A percentile compares a stretch with the other conserved stretches of the same genome.
phyloP scores from a whole-genome alignment of 2,888 invertebrate genomes.

The Thymelicus acteon region DNA sequence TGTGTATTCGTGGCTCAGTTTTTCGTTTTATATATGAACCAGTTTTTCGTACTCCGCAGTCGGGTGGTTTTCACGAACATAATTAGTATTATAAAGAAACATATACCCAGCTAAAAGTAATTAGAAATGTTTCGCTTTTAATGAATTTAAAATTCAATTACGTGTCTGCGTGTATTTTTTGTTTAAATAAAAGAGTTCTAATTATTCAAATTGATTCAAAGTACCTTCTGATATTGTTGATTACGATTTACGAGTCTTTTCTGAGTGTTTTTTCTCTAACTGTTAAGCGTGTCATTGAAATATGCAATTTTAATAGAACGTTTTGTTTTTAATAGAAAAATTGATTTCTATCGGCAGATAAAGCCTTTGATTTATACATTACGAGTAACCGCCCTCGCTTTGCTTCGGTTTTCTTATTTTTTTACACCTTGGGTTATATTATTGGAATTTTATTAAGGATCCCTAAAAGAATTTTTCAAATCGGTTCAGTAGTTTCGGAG shows the following conservation, averaged over 20 bases:
- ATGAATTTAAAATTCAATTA: constrained; percentile 37
- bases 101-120: constrained; percentile 34
- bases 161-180: constrained; percentile 30
- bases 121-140: constrained; percentile 33
- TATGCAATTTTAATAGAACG: constrained; percentile 17
- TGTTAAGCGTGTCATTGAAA: background rate
- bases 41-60: constrained; percentile 32
- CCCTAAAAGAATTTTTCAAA: no score
- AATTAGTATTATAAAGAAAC: constrained; percentile 37
- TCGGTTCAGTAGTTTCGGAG: no score
- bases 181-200: constrained; percentile 28
- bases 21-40: constrained; percentile 25
- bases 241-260: constrained; percentile 17
- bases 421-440: no score
- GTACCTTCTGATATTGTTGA: constrained; percentile 27
- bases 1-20: constrained; percentile 21
- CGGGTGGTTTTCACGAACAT: constrained; percentile 32
- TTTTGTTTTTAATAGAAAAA: constrained; percentile 13
- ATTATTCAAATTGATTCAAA: constrained; percentile 34
- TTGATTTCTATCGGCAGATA: constrained; percentile 1
- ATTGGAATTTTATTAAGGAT: no score
- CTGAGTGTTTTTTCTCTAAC: constrained; percentile 7
- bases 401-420: no score
- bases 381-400: no score
- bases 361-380: background rate